Evolutionary conservation across 2,888 invertebrate genomes (phyloP).

Genomic region (Hipparchia sbordonii): DNA sequence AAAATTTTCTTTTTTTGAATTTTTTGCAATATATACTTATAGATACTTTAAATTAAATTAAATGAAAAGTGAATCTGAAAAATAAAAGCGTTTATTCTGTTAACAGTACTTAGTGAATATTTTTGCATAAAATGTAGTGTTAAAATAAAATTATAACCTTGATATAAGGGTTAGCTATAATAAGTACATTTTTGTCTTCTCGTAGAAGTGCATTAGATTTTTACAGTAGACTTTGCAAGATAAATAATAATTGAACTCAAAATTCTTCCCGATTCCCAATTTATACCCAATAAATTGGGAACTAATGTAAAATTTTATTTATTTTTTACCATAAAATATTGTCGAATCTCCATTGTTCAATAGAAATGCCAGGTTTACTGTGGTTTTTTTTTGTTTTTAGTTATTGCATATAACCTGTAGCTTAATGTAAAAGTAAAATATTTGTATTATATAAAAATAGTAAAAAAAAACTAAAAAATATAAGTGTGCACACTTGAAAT

Average conservation of each 20-base stretch:
- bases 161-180: not conserved
- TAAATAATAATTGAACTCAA: not conserved
- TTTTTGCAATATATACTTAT: not conserved
- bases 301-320: not conserved
- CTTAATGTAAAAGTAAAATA: slow-evolving; percentile 2
- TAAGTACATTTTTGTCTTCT: not conserved
- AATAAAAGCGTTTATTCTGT: no score
- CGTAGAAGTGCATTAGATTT: not conserved
- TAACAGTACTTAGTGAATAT: not conserved
- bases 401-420: slow-evolving; percentile 12
- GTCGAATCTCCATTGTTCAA: not conserved
- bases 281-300: not conserved
- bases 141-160: not conserved
- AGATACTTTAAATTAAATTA: no score
- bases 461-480: not conserved
- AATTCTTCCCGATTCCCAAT: not conserved
- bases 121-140: not conserved
- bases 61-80: no score
- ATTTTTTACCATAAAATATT: not conserved
- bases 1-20: not conserved
- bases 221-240: not conserved
- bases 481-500: slow-evolving; percentile 18
- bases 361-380: not conserved
- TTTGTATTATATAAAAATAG: not conserved
- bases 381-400: not conserved